Conservation (phyloP, 2,113 vertebrate genomes). For the Melanerpes formicivorus region DNA sequence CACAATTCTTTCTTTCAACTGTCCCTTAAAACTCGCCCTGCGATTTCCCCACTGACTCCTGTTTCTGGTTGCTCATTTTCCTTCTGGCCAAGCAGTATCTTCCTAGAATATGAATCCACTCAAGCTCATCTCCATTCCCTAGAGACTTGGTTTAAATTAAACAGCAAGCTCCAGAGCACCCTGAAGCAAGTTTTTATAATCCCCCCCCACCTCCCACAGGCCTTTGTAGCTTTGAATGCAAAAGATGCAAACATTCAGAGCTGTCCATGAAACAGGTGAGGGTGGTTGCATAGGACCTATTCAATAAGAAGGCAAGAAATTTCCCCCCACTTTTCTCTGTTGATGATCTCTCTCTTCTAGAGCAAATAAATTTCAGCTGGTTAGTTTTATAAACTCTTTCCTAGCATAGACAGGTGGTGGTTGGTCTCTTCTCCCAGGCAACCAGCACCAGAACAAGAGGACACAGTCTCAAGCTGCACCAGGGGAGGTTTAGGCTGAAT, state of each 20-base stretch:
- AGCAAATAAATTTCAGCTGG: background rate
- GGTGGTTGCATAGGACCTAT: background rate
- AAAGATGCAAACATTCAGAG: background rate
- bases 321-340: rapidly evolving
- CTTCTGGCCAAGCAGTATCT: background rate
- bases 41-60: background rate
- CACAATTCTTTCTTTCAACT: background rate
- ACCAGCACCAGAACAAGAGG: too few relatives aligned
- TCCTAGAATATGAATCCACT: background rate
- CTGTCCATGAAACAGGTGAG: background rate
- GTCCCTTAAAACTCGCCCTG: background rate
- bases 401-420: background rate
- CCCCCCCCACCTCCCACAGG: background rate
- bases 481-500: too few relatives aligned
- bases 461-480: too few relatives aligned
- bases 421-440: too few relatives aligned
- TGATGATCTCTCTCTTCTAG: background rate
- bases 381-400: background rate
- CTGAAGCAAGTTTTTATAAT: background rate
- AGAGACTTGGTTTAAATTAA: background rate
- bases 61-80: background rate
- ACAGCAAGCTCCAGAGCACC: rapidly evolving
- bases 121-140: background rate
- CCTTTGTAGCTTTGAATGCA: background rate
- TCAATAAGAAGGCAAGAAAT: background rate